Base-by-base conservation (phyloP, 1,140 invertebrate genomes). In the Penaeus indicus region DNA sequence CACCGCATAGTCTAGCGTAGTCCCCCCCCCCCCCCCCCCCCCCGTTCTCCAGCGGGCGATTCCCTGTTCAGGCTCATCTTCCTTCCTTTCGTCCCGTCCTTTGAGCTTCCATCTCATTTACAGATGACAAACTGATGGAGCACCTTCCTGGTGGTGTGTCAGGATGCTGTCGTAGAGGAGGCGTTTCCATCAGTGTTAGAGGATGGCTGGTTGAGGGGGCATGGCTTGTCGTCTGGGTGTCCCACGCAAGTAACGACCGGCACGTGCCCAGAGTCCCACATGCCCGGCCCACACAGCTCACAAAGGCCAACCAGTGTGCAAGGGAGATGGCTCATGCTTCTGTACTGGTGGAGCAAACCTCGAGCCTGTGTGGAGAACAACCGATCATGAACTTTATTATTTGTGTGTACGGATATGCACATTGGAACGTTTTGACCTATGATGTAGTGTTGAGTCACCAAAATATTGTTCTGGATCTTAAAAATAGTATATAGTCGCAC, bases 231-330 rank as follows among this genome's bases (percentile, higher is more conserved):
- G 19, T 88, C 89, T 21, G 72, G 38, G 64, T 91, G 90, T n/a
- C 91, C 90, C 42, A 84, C 84, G 77, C 92, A 92, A 16, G 91
- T 90, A n/a, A 94, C 92, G 3, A 92, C 92, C 8, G 93, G 94
- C 11, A 93, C 93, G 92, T 98, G 97, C 11, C 96, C 96, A 85
- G 96, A 97, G 92, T 98, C 97, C 97, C 97, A 98, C 94, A 98
- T 98, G 8, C 97, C 97, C 10, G 97, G 96, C 4, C 97, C 96
- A 92, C 97, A 97, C 63, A 96, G 94, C 90, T 96, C 95, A 92
- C 97, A 98, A 81, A 99, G 94, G 18, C 96, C 96, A 21, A 95
- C 96, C 42, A 99, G 92, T 0, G 97, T 97, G 92, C 98, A 99
- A 0, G 98, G 98, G 85, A 99, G 95, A 90, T 95, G 95, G 19